Conservation (phyloP, 2,113 vertebrate genomes). For the Chaetura pelagica region DNA sequence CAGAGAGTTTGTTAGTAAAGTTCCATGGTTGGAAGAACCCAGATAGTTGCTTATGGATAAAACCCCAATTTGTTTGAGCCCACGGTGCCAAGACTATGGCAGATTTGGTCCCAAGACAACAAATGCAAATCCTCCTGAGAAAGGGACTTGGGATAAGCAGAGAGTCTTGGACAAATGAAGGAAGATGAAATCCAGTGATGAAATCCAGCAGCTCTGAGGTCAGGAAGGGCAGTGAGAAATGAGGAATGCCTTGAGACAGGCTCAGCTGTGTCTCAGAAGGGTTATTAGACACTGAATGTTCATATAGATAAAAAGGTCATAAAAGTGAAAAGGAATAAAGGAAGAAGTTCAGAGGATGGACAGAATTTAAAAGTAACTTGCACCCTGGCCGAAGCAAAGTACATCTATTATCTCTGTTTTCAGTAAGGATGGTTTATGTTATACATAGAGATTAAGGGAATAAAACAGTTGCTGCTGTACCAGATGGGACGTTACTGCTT, state of each 20-base stretch:
- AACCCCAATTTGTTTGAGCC: not conserved
- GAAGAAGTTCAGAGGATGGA: not conserved
- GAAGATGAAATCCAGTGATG: not conserved
- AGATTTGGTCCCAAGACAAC: not conserved
- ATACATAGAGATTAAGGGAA: not conserved
- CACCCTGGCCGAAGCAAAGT: not conserved
- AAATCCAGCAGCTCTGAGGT: not conserved
- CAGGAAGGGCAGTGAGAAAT: not conserved
- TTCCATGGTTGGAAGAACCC: not conserved
- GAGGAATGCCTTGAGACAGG: not conserved
- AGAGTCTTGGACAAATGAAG: not conserved
- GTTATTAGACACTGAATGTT: not conserved
- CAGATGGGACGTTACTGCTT: conserved; percentile 1
- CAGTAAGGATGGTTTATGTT: not conserved
- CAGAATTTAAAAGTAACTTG: not conserved
- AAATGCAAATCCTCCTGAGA: not conserved
- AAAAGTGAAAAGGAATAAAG: not conserved
- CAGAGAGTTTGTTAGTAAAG: rapidly evolving
- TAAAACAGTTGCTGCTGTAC: not conserved
- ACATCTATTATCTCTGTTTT: rapidly evolving
- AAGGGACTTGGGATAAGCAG: not conserved
- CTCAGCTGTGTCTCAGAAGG: not conserved
- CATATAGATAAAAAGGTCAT: not conserved
- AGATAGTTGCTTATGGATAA: not conserved
- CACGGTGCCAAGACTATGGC: not conserved